Conservation (phyloP, 2,797 vertebrate species). For the Megaceryle alcyon region DNA sequence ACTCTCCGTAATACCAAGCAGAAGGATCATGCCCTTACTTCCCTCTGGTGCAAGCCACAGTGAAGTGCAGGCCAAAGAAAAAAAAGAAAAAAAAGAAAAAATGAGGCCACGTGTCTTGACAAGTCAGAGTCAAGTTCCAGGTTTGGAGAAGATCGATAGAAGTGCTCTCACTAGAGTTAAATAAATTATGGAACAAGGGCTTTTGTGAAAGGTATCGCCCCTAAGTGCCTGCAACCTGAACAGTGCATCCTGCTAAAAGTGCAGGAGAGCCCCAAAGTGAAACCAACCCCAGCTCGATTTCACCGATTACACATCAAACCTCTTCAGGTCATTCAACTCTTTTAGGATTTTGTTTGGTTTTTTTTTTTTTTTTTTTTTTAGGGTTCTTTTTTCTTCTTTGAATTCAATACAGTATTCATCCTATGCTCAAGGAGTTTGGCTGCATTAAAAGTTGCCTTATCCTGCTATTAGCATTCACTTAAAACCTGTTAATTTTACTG, state of each 20-base stretch:
- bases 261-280: constrained; percentile 4
- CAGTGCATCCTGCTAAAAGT: neutral
- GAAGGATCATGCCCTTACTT: neutral
- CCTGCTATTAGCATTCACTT: neutral
- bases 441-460: constrained; percentile 1
- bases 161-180: constrained; percentile 29
- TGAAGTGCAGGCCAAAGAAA: neutral
- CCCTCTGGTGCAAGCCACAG: neutral
- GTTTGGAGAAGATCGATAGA: neutral
- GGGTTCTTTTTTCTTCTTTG: neutral
- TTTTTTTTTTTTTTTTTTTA: neutral
- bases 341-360: neutral
- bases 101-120: neutral
- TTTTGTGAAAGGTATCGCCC: neutral
- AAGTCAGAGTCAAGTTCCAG: neutral
- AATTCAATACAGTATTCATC: neutral
- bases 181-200: constrained; percentile 21
- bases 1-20: neutral
- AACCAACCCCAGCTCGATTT: neutral
- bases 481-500: neutral
- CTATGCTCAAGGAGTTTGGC: neutral
- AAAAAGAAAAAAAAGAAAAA: neutral
- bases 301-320: neutral
- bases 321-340: neutral
- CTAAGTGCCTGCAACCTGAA: constrained; percentile 7